Base-by-base conservation (phyloP, 1,140 invertebrate genomes). In the Cydia pomonella region DNA sequence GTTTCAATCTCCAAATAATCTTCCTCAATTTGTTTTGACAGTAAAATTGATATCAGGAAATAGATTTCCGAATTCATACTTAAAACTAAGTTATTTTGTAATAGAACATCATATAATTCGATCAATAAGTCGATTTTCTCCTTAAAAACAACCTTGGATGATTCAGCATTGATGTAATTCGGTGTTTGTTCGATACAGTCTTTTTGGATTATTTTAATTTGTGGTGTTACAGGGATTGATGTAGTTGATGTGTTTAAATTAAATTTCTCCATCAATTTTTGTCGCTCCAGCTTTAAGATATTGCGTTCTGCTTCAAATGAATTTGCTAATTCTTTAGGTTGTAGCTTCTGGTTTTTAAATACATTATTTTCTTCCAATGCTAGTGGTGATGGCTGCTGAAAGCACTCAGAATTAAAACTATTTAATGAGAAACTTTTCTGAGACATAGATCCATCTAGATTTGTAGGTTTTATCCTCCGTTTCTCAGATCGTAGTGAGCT, bases 261-360 rank as follows among this genome's bases (percentile, higher is more conserved):
- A 73, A 93, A 93, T 80, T 93, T 93, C 74, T 93, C 90, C 84
- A 93, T 91, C n/a, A 93, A 76, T 72, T 92, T 93, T 16, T 92
- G 89, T 16, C 88, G 78, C 64, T 93, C 92, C 33, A 89, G 86
- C 76, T 92, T 92, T 16, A 93, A 76, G 3, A 93, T 87, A 73
- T 85, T 92, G 29, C 92, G 76, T 77, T 93, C 93, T 0, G 82
- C 81, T 47, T 92, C 90, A 73, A 91, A 93, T 13, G 79, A 87
- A 21, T 84, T 86, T 1, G 87, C 77, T 0, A 84, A 77, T 77
- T 93, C 92, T 76, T 87, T 89, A 0, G 85, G 77, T 75, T 92
- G 87, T 69, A 87, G 73, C 38, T 87, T 87, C n/a, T 90, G 83
- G 10, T 81, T 81, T 79, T 88, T 91, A 69, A 93, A 93, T 0